Evolutionary conservation across 2,888 invertebrate species (phyloP).

Genomic region (Drosophila incognita): DNA sequence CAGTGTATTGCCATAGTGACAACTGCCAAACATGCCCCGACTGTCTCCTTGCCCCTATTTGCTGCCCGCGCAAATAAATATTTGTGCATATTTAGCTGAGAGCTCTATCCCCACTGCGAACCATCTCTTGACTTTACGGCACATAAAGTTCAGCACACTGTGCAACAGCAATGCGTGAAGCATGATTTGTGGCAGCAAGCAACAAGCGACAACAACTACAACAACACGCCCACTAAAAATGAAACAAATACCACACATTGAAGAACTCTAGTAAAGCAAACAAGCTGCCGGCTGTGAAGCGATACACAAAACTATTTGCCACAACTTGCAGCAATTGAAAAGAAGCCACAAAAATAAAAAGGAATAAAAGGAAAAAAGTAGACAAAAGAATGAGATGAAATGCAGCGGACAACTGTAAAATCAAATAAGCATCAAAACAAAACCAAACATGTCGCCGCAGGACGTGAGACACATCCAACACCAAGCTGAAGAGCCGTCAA

Average conservation of each 20-base stretch:
- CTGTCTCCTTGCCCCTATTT: not conserved
- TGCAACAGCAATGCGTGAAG: constrained; percentile 62
- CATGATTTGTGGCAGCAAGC: constrained; percentile 60
- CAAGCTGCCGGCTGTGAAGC: constrained; percentile 63
- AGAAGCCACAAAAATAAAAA: constrained; percentile 25
- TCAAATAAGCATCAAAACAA: constrained; percentile 76
- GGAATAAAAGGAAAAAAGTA: not conserved
- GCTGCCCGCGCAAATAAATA: constrained; percentile 68
- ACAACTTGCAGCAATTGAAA: constrained; percentile 67
- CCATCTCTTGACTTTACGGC: constrained; percentile 21
- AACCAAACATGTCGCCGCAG: constrained; percentile 60
- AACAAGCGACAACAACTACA: constrained; percentile 20
- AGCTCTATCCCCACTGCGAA: not conserved
- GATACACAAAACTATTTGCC: constrained; percentile 72
- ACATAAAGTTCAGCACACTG: constrained; percentile 73
- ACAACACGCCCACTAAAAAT: constrained; percentile 16
- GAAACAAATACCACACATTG: constrained; percentile 27
- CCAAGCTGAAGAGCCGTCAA: constrained; percentile 5
- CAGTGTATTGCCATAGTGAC: constrained; percentile 35
- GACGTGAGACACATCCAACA: constrained; percentile 19
- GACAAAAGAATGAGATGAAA: constrained; percentile 13
- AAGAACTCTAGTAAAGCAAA: constrained; percentile 58
- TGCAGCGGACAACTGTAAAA: constrained; percentile 61
- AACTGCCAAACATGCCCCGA: constrained; percentile 34
- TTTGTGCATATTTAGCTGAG: constrained; percentile 74